These are phyloP conservation scores for Notolabrus celidotus DNA, from an alignment of 2,797 vertebrate genomes.

Conservation along the genomic window DNA sequence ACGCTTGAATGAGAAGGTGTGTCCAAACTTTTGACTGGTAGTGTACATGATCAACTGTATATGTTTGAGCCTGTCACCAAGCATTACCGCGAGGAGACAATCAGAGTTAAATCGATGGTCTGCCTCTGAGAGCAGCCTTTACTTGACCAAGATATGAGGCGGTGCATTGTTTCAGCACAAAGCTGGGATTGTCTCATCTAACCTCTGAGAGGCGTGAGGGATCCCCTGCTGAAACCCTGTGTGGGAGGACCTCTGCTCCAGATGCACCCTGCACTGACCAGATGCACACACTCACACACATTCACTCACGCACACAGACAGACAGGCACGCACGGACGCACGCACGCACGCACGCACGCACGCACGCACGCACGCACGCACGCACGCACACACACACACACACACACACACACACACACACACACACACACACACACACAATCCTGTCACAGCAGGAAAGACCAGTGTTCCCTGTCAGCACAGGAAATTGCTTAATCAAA, in stretches of 20 bases:
- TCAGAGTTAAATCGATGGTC: background rate
- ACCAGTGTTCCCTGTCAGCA: slow-evolving; percentile 60
- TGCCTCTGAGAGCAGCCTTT: slow-evolving; percentile 50
- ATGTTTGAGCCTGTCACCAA: background rate
- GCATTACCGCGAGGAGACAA: background rate
- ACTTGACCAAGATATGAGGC: slow-evolving; percentile 35
- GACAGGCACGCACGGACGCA: too few relatives aligned
- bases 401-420: slow-evolving; percentile 15
- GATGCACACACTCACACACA: slow-evolving; percentile 45
- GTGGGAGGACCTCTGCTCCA: slow-evolving; percentile 75
- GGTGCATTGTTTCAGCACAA: slow-evolving; percentile 67
- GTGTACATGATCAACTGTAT: background rate
- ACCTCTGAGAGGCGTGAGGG: slow-evolving; percentile 40
- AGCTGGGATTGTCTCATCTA: slow-evolving; percentile 58
- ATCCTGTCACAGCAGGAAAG: slow-evolving; percentile 56
- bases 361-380: slow-evolving; percentile 10
- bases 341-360: slow-evolving; percentile 8
- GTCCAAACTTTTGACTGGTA: too few relatives aligned
- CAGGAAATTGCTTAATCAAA: slow-evolving; percentile 76
- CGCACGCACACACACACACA: slow-evolving; percentile 13
- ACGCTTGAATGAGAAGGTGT: too few relatives aligned
- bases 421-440: slow-evolving; percentile 8
- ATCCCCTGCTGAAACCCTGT: slow-evolving; percentile 56
- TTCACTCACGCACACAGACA: slow-evolving; percentile 7
- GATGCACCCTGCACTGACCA: slow-evolving; percentile 70